Evolutionary conservation across 2,113 vertebrate species (phyloP).

Genomic region (Catharus fuscescens): DNA sequence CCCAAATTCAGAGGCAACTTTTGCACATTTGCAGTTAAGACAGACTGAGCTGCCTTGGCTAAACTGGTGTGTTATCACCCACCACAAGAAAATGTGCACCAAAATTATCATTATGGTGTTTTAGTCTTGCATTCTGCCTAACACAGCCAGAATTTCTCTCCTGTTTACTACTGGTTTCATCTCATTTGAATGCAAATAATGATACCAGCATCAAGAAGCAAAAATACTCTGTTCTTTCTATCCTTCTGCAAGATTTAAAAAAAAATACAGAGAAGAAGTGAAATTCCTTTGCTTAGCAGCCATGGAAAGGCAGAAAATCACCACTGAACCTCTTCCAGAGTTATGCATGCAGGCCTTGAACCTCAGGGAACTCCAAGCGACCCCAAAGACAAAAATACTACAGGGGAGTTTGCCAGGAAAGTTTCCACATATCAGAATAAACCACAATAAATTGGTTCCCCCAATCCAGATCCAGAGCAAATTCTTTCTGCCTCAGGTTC

Average conservation of each 20-base stretch:
- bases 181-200: neutral
- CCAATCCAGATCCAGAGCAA: neutral
- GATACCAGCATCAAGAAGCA: neutral
- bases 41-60: neutral
- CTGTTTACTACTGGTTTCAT: neutral
- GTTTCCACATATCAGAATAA: neutral
- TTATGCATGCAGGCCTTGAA: accelerated
- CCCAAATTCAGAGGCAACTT: neutral
- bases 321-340: neutral
- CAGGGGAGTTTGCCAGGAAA: neutral
- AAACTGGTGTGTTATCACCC: neutral
- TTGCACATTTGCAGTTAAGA: neutral
- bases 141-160: neutral
- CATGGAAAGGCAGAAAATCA: neutral
- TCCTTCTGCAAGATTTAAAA: neutral
- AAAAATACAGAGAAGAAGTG: neutral
- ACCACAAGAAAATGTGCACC: neutral
- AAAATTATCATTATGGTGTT: neutral
- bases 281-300: neutral
- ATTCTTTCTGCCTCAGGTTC: neutral
- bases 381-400: neutral
- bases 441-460: neutral
- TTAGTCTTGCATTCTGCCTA: neutral
- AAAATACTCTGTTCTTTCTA: neutral
- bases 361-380: neutral